Base-by-base conservation (phyloP, 37 sponge, comb jelly and placozoan species). In the Aplysina aerophoba region DNA sequence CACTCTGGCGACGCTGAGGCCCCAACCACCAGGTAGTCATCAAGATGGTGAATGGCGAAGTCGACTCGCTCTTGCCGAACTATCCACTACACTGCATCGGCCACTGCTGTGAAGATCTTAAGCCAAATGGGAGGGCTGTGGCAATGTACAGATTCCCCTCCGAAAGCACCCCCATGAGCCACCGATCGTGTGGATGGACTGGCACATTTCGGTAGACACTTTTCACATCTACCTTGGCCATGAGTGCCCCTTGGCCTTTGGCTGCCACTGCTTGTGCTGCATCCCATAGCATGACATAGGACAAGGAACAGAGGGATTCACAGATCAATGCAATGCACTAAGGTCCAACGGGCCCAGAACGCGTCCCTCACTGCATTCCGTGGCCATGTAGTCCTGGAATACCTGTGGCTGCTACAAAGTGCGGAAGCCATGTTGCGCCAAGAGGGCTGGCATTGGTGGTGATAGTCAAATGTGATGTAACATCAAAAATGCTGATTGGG, bases 61-160 rank as follows among this genome's bases (percentile, higher is more conserved):
- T 24, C 25, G 56, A 71, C 59, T 0, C 67, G 56, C 28, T 54
- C 27, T 0, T 28, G 54, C 20, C 36, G 12, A 5, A 66, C n/a
- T 15, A 69, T 20, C 85, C 85, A 84, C 36, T 31, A 58, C n/a
- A 69, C 55, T 3, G 85, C 85, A 27, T 84, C 85, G 37, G 85
- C 85, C 55, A 84, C 28, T 20, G 73, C 80, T 14, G 13, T 80
- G 58, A 80, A 80, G 38, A 80, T 80, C 55, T 80, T 80, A 80
- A 30, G 58, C 80, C 59, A 55, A 80, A 80, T 53, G 80, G 80
- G 34, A 80, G 33, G 33, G 58, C 58, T 2, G 80, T 53, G 58
- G 54, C 58, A 20, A 80, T 55, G 80, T 33, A 80, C 25, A 80
- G 8, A 30, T 55, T 25, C 27, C 80, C 80, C 8, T 55, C 80